A percentile compares a stretch with the other conserved stretches of the same genome.
phyloP scores from a whole-genome alignment of 2,797 vertebrate genomes.

The Neopelma chrysocephalum region DNA sequence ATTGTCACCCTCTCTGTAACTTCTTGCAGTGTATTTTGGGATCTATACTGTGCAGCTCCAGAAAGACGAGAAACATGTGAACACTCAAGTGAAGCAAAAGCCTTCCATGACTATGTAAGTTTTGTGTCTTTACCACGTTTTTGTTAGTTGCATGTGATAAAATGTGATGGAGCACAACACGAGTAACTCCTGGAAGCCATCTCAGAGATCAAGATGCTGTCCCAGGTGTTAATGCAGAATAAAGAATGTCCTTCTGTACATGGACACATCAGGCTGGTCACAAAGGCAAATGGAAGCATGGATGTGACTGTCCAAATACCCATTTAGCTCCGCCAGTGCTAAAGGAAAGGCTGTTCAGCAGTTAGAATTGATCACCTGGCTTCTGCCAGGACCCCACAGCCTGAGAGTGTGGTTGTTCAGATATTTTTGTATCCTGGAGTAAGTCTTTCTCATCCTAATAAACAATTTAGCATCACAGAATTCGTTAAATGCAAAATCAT shows the following conservation, averaged over 20 bases:
- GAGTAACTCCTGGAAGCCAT: neutral
- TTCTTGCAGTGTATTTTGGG: constrained; percentile 86
- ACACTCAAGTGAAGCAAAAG: constrained; percentile 90
- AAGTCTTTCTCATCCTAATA: neutral
- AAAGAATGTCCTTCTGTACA: neutral
- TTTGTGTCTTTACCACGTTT: neutral
- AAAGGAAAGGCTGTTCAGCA: neutral
- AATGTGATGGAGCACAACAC: neutral
- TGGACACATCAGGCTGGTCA: neutral
- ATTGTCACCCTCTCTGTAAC: constrained; percentile 4
- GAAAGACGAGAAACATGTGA: constrained; percentile 89
- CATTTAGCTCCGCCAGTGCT: neutral
- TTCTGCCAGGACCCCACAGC: neutral
- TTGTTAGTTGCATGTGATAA: neutral
- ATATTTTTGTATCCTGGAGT: neutral
- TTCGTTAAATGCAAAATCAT: neutral
- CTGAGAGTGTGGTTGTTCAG: neutral
- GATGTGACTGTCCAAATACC: neutral
- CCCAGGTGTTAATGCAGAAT: neutral
- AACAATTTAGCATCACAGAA: neutral
- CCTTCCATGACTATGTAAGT: constrained; percentile 91
- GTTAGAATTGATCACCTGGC: neutral
- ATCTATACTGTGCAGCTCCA: constrained; percentile 89
- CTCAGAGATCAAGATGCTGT: neutral
- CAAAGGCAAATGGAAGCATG: neutral